Evolutionary conservation across 2,888 invertebrate species (phyloP).

Genomic region (Congeria kusceri): DNA sequence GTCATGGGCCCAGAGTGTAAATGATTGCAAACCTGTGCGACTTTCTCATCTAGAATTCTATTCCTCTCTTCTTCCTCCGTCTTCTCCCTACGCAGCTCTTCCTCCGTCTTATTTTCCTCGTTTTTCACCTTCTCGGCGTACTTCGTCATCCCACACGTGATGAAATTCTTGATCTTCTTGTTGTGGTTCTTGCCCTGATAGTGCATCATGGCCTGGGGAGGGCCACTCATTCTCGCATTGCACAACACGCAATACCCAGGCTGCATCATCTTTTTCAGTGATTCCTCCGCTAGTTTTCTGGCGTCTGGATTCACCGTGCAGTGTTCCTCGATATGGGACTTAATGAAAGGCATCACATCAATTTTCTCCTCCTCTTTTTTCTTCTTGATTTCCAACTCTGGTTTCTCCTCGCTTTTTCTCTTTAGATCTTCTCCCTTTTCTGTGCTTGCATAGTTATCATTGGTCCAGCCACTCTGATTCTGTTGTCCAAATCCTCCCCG

Average conservation of each 20-base stretch:
- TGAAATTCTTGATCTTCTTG: slow-evolving; percentile 75
- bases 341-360: slow-evolving; percentile 55
- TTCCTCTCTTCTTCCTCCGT: slow-evolving; percentile 53
- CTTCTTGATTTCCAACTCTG: slow-evolving; percentile 25
- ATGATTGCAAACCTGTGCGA: slow-evolving; percentile 46
- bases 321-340: slow-evolving; percentile 47
- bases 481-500: slow-evolving; percentile 13
- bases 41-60: slow-evolving; percentile 51
- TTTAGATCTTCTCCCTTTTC: slow-evolving; percentile 6
- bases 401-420: not conserved
- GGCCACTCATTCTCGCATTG: slow-evolving; percentile 88
- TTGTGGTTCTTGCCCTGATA: slow-evolving; percentile 88
- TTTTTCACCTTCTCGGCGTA: slow-evolving; percentile 50
- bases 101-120: slow-evolving; percentile 41
- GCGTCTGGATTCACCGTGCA: slow-evolving; percentile 50
- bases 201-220: slow-evolving; percentile 88
- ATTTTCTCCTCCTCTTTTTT: slow-evolving; percentile 50
- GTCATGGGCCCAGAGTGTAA: too few species aligned
- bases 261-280: slow-evolving; percentile 63
- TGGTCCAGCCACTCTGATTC: slow-evolving; percentile 1
- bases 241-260: slow-evolving; percentile 87
- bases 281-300: slow-evolving; percentile 53
- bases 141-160: slow-evolving; percentile 51
- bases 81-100: slow-evolving; percentile 31
- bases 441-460: not conserved